Evolutionary conservation across 2,888 invertebrate genomes (phyloP).

Genomic region (Meiosimyza platycephala): DNA sequence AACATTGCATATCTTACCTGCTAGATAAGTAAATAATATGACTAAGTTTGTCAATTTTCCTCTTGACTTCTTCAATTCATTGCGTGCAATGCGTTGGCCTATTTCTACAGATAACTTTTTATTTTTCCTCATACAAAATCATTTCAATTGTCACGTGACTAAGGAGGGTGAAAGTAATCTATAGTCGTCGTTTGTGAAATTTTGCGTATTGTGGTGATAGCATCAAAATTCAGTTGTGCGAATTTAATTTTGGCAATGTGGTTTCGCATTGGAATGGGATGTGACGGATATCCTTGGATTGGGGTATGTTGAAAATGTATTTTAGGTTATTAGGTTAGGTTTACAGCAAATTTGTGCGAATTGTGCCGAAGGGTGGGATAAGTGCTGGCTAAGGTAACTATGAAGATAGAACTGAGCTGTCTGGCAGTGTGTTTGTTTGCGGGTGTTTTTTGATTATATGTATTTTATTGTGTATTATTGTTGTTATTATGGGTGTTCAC

Average conservation of each 20-base stretch:
- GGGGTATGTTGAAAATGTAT: constrained; percentile 25
- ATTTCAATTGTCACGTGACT: too few relatives aligned
- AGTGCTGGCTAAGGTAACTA: neutral
- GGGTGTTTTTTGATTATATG: too few relatives aligned
- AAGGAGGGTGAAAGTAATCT: too few relatives aligned
- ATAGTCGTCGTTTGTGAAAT: constrained; percentile 19
- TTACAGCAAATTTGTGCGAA: constrained; percentile 38
- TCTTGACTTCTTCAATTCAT: constrained; percentile 30
- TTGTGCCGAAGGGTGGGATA: neutral
- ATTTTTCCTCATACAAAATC: too few relatives aligned
- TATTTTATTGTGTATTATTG: constrained; percentile 12
- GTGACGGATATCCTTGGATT: constrained; percentile 1
- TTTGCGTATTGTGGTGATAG: constrained; percentile 4
- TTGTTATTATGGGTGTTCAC: constrained; percentile 48
- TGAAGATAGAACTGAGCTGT: too few relatives aligned
- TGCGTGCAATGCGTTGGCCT: neutral
- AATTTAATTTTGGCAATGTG: constrained; percentile 31
- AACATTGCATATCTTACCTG: too few relatives aligned
- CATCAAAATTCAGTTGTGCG: constrained; percentile 29
- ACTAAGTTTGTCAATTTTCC: constrained; percentile 19
- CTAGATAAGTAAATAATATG: too few relatives aligned
- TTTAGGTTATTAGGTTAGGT: constrained; percentile 46
- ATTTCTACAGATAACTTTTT: too few relatives aligned
- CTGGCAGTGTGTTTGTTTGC: too few relatives aligned
- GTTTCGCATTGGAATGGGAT: neutral